Conservation (phyloP, 2,113 vertebrate species). For the Puntigrus tetrazona region DNA sequence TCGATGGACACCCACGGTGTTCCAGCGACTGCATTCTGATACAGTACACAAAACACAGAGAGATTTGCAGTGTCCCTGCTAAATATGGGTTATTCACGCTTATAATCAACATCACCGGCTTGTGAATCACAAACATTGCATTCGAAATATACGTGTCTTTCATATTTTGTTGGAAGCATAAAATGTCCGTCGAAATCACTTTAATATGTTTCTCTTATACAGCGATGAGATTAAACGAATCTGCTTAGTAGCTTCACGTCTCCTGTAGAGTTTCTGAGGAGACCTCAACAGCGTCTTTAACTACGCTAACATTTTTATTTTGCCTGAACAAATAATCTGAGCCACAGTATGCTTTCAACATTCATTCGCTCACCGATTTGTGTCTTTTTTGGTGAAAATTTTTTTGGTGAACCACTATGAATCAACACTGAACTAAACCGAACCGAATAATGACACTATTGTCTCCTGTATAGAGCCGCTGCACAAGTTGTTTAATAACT, state of each 20-base stretch:
- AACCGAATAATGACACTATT: not conserved
- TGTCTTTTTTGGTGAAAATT: not conserved
- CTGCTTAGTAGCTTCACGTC: no score
- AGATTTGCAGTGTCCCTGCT: slow-evolving; percentile 30
- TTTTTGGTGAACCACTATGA: not conserved
- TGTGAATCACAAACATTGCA: not conserved
- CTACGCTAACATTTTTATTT: not conserved
- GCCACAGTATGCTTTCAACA: not conserved
- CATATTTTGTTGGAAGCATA: not conserved
- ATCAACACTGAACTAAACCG: not conserved
- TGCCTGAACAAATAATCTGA: not conserved
- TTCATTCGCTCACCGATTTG: not conserved
- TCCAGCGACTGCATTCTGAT: slow-evolving; percentile 52
- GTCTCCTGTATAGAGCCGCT: not conserved
- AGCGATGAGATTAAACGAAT: not conserved
- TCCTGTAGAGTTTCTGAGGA: no score
- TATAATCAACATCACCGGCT: not conserved
- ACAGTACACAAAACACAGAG: slow-evolving; percentile 57
- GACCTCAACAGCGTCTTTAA: no score
- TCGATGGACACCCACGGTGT: slow-evolving; percentile 63
- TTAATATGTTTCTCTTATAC: not conserved
- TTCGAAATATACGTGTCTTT: not conserved
- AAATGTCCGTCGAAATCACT: no score
- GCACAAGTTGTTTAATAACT: not conserved
- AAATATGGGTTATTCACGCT: slow-evolving; percentile 38